Percentiles rank a stretch among this genome's conserved stretches.
phyloP scores from a whole-genome alignment of 1,140 invertebrate species.

The Eciton burchellii region DNA sequence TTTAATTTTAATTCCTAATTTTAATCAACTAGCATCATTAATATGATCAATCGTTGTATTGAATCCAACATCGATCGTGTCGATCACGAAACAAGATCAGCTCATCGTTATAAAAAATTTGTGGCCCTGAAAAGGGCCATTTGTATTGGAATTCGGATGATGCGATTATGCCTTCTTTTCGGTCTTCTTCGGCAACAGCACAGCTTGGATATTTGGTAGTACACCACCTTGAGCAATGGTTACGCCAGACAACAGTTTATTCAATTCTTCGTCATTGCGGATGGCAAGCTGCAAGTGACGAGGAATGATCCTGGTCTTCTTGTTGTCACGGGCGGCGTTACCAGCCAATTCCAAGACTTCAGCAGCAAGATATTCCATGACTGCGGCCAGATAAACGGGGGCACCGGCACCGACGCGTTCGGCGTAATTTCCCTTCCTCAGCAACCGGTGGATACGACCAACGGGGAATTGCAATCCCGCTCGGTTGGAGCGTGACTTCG shows the following conservation, averaged over 20 bases:
- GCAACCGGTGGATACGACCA: slow-evolving; percentile 60
- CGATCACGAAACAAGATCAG: slow-evolving; percentile 6
- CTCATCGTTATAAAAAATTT: slow-evolving; percentile 40
- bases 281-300: slow-evolving; percentile 78
- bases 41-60: no score
- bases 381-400: slow-evolving; percentile 81
- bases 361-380: slow-evolving; percentile 86
- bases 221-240: no score
- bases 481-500: slow-evolving; percentile 86
- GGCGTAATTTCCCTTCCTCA: slow-evolving; percentile 74
- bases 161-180: slow-evolving; percentile 61
- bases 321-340: slow-evolving; percentile 66
- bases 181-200: slow-evolving; percentile 61
- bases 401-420: no score
- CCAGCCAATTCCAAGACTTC: slow-evolving; percentile 84
- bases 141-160: slow-evolving; percentile 28
- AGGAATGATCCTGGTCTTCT: slow-evolving; percentile 71
- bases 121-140: slow-evolving; percentile 71
- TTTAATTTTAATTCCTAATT: no score
- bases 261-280: no score
- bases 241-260: no score
- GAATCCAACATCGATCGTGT: no score
- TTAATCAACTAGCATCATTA: no score
- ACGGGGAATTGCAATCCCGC: slow-evolving; percentile 81
- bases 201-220: slow-evolving; percentile 88